Conservation (phyloP, 2,888 invertebrate species). For the Lacanobia oleracea region DNA sequence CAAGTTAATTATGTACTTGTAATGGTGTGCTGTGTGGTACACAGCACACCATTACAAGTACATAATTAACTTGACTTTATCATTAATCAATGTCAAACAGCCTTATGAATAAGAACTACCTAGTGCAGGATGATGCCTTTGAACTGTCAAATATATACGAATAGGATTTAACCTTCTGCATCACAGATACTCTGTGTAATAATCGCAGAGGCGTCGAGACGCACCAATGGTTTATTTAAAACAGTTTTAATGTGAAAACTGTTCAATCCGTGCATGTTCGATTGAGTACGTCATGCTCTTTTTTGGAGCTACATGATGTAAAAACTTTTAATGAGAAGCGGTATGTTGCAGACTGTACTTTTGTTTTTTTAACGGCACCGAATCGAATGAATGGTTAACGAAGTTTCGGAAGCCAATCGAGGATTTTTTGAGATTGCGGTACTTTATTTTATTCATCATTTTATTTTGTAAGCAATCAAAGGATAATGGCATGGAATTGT, state of each 20-base stretch:
- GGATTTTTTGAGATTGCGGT: conserved; percentile 7
- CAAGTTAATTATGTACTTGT: no score
- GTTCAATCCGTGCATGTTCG: conserved; percentile 37
- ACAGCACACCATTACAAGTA: background rate
- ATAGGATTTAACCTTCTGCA: conserved; percentile 34
- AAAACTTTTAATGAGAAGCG: conserved; percentile 59
- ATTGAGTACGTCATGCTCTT: conserved; percentile 48
- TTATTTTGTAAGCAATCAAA: conserved; percentile 12
- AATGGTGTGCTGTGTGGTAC: no score
- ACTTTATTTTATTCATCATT: conserved; percentile 1
- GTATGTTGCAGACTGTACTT: conserved; percentile 23
- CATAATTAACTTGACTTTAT: background rate
- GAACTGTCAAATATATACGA: no score
- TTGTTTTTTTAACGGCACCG: conserved; percentile 10
- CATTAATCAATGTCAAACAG: background rate
- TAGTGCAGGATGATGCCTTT: no score
- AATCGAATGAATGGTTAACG: conserved; percentile 36
- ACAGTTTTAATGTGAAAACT: conserved; percentile 51
- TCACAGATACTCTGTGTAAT: background rate
- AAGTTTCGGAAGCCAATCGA: conserved; percentile 31
- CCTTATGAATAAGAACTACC: no score
- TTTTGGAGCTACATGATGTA: conserved; percentile 41
- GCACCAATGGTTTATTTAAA: conserved; percentile 60
- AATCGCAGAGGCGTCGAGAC: conserved; percentile 38
- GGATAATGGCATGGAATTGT: background rate